These are phyloP conservation scores for Dicrurus megarhynchus DNA, from an alignment of 2,113 vertebrate genomes.

Conservation along the genomic window DNA sequence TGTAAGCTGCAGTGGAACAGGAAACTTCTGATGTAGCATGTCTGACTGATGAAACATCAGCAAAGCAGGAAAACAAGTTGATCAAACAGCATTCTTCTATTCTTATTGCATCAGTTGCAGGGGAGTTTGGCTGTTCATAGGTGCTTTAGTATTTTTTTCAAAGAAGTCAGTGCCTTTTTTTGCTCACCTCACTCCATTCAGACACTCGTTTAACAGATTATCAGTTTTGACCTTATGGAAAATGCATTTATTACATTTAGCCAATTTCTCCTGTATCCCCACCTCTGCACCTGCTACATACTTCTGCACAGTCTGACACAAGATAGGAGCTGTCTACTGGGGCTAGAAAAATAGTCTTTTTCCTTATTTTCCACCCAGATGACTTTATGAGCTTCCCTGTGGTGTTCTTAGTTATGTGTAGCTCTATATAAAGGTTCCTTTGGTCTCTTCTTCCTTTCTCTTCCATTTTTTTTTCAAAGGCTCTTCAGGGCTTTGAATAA, in stretches of 20 bases:
- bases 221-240: not conserved
- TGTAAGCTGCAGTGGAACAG: not conserved
- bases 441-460: constrained; percentile 28
- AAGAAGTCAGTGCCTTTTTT: not conserved
- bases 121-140: not conserved
- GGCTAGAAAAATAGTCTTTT: not conserved
- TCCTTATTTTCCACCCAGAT: not conserved
- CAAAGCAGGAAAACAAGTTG: not conserved
- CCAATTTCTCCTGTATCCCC: not conserved
- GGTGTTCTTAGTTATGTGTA: constrained; percentile 16
- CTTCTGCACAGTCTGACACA: not conserved
- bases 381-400: constrained; percentile 28
- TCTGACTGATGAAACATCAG: not conserved
- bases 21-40: not conserved
- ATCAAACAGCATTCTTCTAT: not conserved
- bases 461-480: constrained; percentile 12
- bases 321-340: not conserved
- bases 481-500: constrained; percentile 35
- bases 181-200: not conserved
- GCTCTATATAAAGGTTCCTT: constrained; percentile 37
- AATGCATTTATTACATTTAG: not conserved
- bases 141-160: not conserved
- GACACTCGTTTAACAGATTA: not conserved
- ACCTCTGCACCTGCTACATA: not conserved
- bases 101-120: not conserved